These are phyloP conservation scores for Drosophila busckii DNA, from an alignment of 1,140 invertebrate species.

Conservation along the genomic window DNA sequence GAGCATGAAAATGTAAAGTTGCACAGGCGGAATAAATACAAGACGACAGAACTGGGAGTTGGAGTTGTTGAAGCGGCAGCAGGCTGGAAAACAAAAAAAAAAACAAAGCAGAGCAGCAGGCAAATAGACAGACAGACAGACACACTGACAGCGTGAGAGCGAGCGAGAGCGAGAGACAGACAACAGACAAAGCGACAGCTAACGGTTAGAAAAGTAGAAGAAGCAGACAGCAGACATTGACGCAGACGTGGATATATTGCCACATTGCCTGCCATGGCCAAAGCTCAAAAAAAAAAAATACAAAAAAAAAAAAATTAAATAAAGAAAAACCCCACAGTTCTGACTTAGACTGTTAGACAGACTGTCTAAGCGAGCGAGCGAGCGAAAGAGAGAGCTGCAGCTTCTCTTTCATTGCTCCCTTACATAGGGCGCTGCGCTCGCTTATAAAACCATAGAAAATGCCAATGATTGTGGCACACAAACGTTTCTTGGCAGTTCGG, in stretches of 20 bases:
- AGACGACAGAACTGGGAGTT: neutral
- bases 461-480: conserved; percentile 43
- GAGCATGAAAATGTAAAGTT: conserved; percentile 66
- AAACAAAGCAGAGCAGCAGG: conserved; percentile 30
- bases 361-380: neutral
- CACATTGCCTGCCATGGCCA: no score
- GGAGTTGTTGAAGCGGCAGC: neutral
- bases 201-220: conserved; percentile 29
- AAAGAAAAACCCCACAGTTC: no score
- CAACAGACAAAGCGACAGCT: conserved; percentile 30
- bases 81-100: conserved; percentile 2
- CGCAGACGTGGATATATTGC: conserved; percentile 70
- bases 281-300: no score
- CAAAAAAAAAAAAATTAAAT: no score
- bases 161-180: conserved; percentile 12
- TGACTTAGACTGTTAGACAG: conserved; percentile 12
- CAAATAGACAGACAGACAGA: conserved; percentile 18
- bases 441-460: conserved; percentile 47
- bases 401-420: neutral
- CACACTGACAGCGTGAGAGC: neutral
- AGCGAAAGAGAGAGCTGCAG: neutral
- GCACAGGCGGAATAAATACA: conserved; percentile 34
- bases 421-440: conserved; percentile 4
- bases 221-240: conserved; percentile 52
- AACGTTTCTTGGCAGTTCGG: neutral